A percentile compares a stretch with the other conserved stretches of the same genome.
These are phyloP conservation scores for Propithecus coquereli DNA, from an alignment of 2,113 vertebrate species.

Conservation along the genomic window DNA sequence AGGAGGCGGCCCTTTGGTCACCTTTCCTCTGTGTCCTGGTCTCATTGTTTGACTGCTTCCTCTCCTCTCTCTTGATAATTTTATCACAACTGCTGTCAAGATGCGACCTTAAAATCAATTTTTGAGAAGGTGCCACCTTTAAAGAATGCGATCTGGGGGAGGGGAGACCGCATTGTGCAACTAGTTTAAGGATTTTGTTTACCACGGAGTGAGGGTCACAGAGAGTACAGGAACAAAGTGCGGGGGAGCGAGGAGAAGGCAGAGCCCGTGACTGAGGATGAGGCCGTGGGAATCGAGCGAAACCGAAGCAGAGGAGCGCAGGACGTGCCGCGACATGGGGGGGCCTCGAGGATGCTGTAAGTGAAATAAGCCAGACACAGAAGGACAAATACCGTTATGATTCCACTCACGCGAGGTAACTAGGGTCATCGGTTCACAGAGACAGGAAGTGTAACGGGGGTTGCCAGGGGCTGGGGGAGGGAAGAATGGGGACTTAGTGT, in stretches of 20 bases:
- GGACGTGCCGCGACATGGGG: rapidly evolving
- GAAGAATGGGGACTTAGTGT: rapidly evolving
- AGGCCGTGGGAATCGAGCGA: background rate
- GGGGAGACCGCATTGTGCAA: background rate
- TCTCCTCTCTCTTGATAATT: background rate
- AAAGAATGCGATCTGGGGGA: background rate
- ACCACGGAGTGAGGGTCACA: background rate
- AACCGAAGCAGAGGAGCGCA: rapidly evolving
- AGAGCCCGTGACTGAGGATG: background rate
- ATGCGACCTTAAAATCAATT: background rate
- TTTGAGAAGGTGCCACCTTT: background rate
- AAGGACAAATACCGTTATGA: background rate
- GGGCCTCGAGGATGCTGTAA: background rate
- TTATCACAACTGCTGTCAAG: background rate
- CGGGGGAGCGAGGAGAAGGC: background rate
- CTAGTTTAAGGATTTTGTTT: background rate
- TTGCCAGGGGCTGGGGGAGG: background rate
- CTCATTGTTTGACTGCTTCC: background rate
- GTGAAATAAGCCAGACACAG: background rate
- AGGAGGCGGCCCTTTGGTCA: rapidly evolving
- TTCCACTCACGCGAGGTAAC: rapidly evolving
- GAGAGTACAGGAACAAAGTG: background rate
- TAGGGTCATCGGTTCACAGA: no score
- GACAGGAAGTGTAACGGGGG: background rate
- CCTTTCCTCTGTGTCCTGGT: background rate